These are phyloP conservation scores for Progne subis DNA, from an alignment of 2,113 vertebrate species.

Conservation along the genomic window DNA sequence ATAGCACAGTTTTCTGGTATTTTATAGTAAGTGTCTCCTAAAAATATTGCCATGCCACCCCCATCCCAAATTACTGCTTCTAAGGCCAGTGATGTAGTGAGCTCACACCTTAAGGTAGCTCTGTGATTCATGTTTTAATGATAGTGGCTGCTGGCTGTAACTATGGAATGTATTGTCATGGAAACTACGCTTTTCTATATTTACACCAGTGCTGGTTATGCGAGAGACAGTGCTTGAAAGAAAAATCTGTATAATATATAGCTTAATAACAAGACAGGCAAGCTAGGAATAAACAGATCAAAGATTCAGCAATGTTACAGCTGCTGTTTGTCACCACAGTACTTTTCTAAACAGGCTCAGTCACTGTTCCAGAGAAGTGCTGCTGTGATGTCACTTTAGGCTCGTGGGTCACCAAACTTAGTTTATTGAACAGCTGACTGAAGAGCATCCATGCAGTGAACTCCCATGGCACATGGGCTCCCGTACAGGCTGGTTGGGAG, in stretches of 20 bases:
- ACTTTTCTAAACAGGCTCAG: neutral
- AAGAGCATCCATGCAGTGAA: neutral
- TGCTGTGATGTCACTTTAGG: conserved; percentile 35
- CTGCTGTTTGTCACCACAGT: conserved; percentile 31
- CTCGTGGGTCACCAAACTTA: conserved; percentile 44
- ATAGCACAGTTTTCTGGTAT: conserved; percentile 25
- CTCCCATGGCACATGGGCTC: neutral
- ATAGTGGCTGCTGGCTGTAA: conserved; percentile 71
- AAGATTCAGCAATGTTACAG: conserved; percentile 10
- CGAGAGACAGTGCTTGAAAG: conserved; percentile 60
- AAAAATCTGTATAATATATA: conserved; percentile 53
- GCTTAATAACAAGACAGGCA: conserved; percentile 54
- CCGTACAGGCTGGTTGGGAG: neutral
- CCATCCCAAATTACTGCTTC: conserved; percentile 57
- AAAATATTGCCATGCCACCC: conserved; percentile 61
- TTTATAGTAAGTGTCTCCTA: conserved; percentile 59
- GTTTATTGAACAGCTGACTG: conserved; percentile 39
- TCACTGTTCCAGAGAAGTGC: neutral
- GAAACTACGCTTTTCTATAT: conserved; percentile 73
- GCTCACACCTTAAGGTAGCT: conserved; percentile 70
- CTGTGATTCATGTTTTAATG: conserved; percentile 75
- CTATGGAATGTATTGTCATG: conserved; percentile 76
- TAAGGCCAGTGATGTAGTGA: conserved; percentile 37
- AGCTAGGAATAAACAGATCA: conserved; percentile 48
- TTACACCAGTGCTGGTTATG: conserved; percentile 61